Evolutionary conservation across 2,797 vertebrate genomes (phyloP).

Genomic region (Acomys russatus): DNA sequence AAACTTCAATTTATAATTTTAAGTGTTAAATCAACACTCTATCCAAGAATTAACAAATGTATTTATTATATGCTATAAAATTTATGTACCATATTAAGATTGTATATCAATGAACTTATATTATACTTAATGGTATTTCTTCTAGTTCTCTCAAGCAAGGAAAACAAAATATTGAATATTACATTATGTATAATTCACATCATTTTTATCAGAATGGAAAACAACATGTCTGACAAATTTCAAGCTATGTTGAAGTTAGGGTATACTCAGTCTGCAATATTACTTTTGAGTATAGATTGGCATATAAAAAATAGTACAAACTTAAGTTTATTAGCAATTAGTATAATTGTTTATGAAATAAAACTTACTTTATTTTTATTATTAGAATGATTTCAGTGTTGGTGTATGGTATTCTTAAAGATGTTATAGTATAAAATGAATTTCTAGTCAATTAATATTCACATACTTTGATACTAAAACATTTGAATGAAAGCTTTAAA

Average conservation of each 20-base stretch:
- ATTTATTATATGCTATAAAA: not conserved
- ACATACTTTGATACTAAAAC: not conserved
- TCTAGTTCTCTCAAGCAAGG: not conserved
- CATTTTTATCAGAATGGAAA: not conserved
- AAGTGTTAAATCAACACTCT: not conserved
- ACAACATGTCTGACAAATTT: slow-evolving; percentile 41
- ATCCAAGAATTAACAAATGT: not conserved
- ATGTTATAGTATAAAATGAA: slow-evolving; percentile 58
- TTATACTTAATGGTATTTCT: slow-evolving; percentile 5
- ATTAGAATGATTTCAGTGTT: not conserved
- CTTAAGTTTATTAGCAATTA: not conserved
- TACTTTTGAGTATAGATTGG: not conserved
- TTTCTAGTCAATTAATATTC: slow-evolving; percentile 68
- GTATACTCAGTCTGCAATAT: not conserved
- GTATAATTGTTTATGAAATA: slow-evolving; percentile 19
- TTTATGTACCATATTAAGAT: not conserved
- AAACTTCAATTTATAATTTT: not conserved
- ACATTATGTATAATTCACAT: not conserved
- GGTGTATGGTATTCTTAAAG: not conserved
- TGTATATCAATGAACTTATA: not conserved
- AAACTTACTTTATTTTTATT: not conserved
- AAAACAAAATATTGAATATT: slow-evolving; percentile 6
- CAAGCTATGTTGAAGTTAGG: not conserved
- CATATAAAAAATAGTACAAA: not conserved
- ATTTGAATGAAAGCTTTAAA: slow-evolving; percentile 75